A percentile compares a stretch with the other conserved stretches of the same genome.
Evolutionary conservation across 2,888 invertebrate genomes (phyloP).

Genomic region (Nebria salina): DNA sequence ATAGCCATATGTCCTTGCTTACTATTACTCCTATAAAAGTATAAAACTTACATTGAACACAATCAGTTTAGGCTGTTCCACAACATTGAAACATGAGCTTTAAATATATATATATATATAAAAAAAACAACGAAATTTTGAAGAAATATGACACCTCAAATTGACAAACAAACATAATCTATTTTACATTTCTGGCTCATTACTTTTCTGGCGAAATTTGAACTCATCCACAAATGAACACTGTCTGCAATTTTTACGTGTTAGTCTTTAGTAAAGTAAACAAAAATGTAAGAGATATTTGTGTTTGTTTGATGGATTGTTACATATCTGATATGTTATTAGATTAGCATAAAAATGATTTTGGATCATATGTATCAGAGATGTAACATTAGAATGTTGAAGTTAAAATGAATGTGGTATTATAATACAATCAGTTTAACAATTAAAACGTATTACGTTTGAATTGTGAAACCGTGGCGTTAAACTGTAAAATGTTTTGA

Average conservation of each 20-base stretch:
- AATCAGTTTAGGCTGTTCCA: not conserved
- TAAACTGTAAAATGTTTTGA: not conserved
- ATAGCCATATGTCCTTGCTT: conserved; percentile 64
- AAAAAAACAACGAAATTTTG: not conserved
- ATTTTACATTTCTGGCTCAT: not conserved
- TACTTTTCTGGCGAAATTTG: no score
- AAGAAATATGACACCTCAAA: not conserved
- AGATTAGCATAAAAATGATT: no score
- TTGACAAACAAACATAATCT: not conserved
- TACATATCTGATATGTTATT: not conserved
- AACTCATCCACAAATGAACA: no score
- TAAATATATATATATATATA: not conserved
- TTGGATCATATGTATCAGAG: not conserved
- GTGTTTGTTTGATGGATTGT: not conserved
- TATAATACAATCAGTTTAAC: not conserved
- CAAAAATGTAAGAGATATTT: not conserved
- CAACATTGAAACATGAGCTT: not conserved
- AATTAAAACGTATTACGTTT: not conserved
- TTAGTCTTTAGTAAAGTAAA: no score
- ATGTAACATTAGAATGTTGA: not conserved
- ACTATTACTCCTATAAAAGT: conserved; percentile 66
- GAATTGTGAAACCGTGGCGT: not conserved
- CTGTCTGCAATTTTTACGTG: no score
- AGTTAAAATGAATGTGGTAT: not conserved
- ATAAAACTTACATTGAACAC: conserved; percentile 48